phyloP scores from a whole-genome alignment of 2,797 vertebrate genomes.

The Rhabdomys pumilio region DNA sequence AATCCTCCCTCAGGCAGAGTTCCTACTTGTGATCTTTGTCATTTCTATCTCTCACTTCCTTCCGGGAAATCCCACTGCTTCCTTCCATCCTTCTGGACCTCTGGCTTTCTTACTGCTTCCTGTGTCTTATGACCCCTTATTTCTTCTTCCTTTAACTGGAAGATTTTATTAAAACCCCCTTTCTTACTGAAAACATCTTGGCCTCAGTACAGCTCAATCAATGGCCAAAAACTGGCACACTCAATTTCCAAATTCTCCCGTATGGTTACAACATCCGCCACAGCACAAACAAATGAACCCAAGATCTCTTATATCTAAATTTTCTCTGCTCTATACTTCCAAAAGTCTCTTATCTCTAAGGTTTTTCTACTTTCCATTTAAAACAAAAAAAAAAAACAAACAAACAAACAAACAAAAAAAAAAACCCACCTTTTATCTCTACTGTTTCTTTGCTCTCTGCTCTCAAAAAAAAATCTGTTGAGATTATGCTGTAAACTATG shows the following conservation, averaged over 20 bases:
- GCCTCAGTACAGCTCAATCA: not conserved
- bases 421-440: not conserved
- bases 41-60: not conserved
- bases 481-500: not conserved
- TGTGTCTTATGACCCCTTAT: too few species aligned
- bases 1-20: not conserved
- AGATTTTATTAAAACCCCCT: not conserved
- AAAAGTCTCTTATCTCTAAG: not conserved
- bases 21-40: too few species aligned
- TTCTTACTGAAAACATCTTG: not conserved
- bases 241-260: not conserved
- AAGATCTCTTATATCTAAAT: not conserved
- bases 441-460: not conserved
- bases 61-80: not conserved
- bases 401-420: too few species aligned
- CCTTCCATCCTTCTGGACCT: not conserved
- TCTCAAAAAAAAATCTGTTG: not conserved
- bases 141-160: not conserved
- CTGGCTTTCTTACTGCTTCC: not conserved
- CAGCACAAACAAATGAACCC: not conserved
- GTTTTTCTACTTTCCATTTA: not conserved
- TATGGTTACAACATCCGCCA: not conserved
- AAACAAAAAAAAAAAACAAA: too few species aligned
- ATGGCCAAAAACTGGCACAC: not conserved
- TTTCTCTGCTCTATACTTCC: not conserved